Conservation (phyloP, 1,140 invertebrate genomes). For the Brachionus calyciflorus region DNA sequence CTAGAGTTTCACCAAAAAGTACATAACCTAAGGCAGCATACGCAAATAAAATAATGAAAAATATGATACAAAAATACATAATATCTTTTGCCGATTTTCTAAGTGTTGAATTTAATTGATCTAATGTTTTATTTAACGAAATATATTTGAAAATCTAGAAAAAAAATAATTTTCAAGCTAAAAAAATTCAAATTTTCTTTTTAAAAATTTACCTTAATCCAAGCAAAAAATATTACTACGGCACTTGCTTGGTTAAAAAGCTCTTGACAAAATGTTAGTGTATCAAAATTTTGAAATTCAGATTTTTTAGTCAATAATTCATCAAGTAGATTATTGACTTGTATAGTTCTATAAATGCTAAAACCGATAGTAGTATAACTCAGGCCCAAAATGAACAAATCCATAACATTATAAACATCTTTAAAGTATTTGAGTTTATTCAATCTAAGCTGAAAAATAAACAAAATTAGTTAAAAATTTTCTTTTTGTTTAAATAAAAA, state of each 20-base stretch:
- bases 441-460: slow-evolving; percentile 60
- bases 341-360: slow-evolving; percentile 58
- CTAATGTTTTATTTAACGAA: slow-evolving; percentile 75
- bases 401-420: slow-evolving; percentile 68
- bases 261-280: slow-evolving; percentile 47
- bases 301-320: slow-evolving; percentile 10
- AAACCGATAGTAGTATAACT: slow-evolving; percentile 57
- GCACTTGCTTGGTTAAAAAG: slow-evolving; percentile 48
- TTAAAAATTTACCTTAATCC: slow-evolving; percentile 49
- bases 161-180: background rate
- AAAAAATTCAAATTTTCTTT: background rate
- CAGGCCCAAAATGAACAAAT: slow-evolving; percentile 65
- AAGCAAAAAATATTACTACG: slow-evolving; percentile 47
- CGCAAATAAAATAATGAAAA: slow-evolving; percentile 76
- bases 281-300: slow-evolving; percentile 48
- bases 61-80: slow-evolving; percentile 74
- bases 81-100: slow-evolving; percentile 71
- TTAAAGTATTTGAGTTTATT: slow-evolving; percentile 66
- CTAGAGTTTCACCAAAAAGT: slow-evolving; percentile 60
- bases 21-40: slow-evolving; percentile 67
- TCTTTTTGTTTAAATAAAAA: background rate
- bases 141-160: slow-evolving; percentile 68
- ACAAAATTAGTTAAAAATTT: background rate
- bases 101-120: slow-evolving; percentile 70
- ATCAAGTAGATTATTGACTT: slow-evolving; percentile 49